A percentile compares a stretch with the other conserved stretches of the same genome.
Conservation (phyloP, 2,797 vertebrate species). For the Lindbergichthys nudifrons region DNA sequence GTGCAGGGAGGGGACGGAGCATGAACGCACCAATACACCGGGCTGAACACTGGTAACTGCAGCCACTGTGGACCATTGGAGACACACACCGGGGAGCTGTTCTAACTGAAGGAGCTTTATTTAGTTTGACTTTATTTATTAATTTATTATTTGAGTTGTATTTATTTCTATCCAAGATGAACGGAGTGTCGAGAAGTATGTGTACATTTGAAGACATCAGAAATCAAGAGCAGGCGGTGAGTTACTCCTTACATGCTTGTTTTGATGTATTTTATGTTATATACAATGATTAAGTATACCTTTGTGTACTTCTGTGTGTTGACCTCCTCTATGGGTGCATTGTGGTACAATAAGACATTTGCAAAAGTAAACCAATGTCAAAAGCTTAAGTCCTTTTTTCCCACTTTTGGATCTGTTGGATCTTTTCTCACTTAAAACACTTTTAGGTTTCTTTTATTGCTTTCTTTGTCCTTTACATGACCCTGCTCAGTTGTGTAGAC, state of each 20-base stretch:
- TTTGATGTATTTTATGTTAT: neutral
- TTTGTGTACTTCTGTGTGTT: neutral
- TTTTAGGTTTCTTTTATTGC: neutral
- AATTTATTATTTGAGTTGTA: conserved; percentile 30
- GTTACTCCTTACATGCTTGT: conserved; percentile 21
- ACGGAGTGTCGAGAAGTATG: conserved; percentile 77
- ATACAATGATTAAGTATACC: neutral
- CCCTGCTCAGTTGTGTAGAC: no score
- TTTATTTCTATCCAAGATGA: conserved; percentile 75
- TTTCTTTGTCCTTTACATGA: neutral
- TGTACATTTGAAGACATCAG: conserved; percentile 83
- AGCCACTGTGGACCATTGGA: conserved; percentile 12
- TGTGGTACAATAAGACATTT: neutral
- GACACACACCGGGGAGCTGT: neutral
- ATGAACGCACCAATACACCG: neutral
- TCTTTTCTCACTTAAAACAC: neutral
- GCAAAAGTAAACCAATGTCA: neutral
- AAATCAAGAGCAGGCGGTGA: conserved; percentile 74
- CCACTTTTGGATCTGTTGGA: neutral
- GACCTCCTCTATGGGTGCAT: neutral
- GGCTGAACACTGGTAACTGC: neutral
- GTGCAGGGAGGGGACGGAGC: conserved; percentile 14
- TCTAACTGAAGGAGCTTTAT: neutral
- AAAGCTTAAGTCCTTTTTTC: neutral
- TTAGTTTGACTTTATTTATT: conserved; percentile 15